phyloP scores from a whole-genome alignment of 92 coral and sea anemone species.

The Virgularia gustaviana region DNA sequence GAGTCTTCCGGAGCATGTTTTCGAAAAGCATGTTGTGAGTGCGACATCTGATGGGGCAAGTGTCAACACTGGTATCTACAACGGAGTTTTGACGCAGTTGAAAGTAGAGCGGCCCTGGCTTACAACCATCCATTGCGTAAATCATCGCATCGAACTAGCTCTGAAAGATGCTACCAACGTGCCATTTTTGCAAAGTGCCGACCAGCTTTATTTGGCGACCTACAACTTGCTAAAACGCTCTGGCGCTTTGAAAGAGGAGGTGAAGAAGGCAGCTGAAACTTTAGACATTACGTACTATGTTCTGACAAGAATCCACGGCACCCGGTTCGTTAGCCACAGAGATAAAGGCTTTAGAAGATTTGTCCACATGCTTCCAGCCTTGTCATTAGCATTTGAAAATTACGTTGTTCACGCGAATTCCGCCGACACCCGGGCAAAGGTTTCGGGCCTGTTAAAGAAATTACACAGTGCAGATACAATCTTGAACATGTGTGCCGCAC shows the following conservation, averaged over 20 bases:
- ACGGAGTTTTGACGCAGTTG: background rate
- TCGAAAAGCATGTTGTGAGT: background rate
- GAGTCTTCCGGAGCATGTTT: background rate
- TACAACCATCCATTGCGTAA: slow-evolving; percentile 28
- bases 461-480: background rate
- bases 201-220: background rate
- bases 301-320: background rate
- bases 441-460: background rate
- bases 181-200: background rate
- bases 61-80: background rate
- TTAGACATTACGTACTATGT: background rate
- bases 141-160: slow-evolving; percentile 21
- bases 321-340: background rate
- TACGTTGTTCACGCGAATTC: background rate
- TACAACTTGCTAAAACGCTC: background rate
- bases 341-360: background rate
- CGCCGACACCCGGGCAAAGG: background rate
- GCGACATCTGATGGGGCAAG: background rate
- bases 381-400: background rate
- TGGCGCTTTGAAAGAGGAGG: background rate
- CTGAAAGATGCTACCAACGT: slow-evolving; percentile 6
- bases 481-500: background rate
- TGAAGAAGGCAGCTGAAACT: background rate
- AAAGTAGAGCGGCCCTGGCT: slow-evolving; percentile 1
- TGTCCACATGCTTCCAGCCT: background rate